Conservation (phyloP, 2,797 vertebrate species). For the Oophaga sylvatica region DNA sequence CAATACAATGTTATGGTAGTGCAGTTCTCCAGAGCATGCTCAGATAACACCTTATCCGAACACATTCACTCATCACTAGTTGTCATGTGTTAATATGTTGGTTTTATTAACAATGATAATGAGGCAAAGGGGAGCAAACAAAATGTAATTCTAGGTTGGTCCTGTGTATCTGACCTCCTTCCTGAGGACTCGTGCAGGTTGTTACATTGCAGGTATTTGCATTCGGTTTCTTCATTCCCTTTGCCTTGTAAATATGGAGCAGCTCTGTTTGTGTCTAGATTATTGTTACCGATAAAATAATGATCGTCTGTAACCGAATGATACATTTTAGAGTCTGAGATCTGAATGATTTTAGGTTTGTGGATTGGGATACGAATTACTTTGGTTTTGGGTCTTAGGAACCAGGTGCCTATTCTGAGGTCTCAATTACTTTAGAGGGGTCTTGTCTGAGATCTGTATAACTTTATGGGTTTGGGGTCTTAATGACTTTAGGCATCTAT, state of each 20-base stretch:
- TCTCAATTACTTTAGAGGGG: too few relatives aligned
- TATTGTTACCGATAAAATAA: neutral
- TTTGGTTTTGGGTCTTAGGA: too few relatives aligned
- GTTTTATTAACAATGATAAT: neutral
- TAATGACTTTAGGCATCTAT: too few relatives aligned
- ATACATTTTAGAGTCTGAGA: neutral
- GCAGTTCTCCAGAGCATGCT: too few relatives aligned
- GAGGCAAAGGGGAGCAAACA: neutral
- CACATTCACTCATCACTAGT: neutral
- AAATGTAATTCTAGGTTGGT: neutral
- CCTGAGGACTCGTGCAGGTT: neutral
- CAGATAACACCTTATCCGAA: too few relatives aligned
- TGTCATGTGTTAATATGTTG: neutral
- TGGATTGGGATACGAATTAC: too few relatives aligned
- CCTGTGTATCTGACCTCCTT: neutral
- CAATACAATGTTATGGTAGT: too few relatives aligned
- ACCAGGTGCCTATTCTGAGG: too few relatives aligned
- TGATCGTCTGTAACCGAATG: neutral
- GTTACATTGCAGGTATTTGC: constrained; percentile 7
- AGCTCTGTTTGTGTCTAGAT: neutral
- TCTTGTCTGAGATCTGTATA: too few relatives aligned
- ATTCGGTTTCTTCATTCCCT: neutral
- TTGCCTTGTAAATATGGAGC: neutral
- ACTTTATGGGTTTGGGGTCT: too few relatives aligned
- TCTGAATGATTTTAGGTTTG: neutral